Conservation (phyloP, 2,888 invertebrate species). For the Stegophylla sp. region DNA sequence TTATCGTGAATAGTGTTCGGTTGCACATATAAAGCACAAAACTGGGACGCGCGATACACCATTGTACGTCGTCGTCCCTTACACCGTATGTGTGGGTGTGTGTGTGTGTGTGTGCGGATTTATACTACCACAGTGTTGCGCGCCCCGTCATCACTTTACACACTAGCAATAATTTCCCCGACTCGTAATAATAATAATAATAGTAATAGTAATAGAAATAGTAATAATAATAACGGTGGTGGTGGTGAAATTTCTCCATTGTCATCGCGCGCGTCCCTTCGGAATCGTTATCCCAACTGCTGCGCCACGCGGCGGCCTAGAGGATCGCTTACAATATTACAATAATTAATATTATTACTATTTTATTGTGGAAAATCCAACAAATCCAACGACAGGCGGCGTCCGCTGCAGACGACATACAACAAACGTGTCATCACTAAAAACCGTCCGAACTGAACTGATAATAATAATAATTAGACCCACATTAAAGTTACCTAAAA, state of each 20-base stretch:
- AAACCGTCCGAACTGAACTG: too few relatives aligned
- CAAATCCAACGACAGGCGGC: neutral
- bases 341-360: neutral
- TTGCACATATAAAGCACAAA: constrained; percentile 40
- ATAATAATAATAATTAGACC: too few relatives aligned
- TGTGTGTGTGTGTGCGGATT: neutral
- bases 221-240: neutral
- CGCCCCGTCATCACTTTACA: constrained; percentile 22
- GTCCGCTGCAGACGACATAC: neutral
- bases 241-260: constrained; percentile 28
- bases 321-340: constrained; percentile 15
- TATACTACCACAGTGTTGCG: constrained; percentile 2
- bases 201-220: constrained; percentile 32
- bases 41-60: constrained; percentile 17
- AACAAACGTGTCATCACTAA: neutral
- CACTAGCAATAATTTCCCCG: neutral
- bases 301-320: too few relatives aligned
- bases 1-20: constrained; percentile 24
- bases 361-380: neutral
- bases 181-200: constrained; percentile 37
- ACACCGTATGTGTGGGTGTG: neutral
- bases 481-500: too few relatives aligned
- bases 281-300: constrained; percentile 33
- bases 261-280: constrained; percentile 3
- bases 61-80: constrained; percentile 19